phyloP scores from a whole-genome alignment of 2,113 vertebrate genomes.

The Chionis minor region DNA sequence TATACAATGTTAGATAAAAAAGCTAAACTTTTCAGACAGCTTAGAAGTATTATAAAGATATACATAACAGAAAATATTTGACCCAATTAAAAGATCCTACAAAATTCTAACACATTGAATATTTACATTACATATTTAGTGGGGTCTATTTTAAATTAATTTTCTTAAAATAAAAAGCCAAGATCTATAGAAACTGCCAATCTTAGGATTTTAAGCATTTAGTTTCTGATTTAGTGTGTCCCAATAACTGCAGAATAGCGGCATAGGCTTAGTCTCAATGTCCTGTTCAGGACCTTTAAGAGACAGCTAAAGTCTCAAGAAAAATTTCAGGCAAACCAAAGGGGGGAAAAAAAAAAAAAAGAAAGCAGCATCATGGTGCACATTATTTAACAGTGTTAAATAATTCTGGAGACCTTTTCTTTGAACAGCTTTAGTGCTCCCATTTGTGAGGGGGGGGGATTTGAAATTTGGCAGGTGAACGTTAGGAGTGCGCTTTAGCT shows the following conservation, averaged over 20 bases:
- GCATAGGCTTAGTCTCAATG: neutral
- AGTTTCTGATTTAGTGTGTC: neutral
- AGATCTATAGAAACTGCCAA: neutral
- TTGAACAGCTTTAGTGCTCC: conserved; percentile 10
- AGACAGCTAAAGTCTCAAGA: neutral
- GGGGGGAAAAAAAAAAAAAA: accelerated
- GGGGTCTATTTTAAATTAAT: neutral
- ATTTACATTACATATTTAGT: neutral
- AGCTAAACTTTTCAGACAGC: neutral
- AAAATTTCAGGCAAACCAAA: neutral
- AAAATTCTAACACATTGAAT: neutral
- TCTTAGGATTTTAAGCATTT: neutral
- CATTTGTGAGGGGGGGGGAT: neutral
- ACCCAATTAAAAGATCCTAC: neutral
- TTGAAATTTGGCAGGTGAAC: conserved; percentile 16
- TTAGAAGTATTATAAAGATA: neutral
- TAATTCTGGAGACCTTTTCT: conserved; percentile 24
- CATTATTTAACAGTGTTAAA: neutral
- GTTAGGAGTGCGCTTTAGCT: neutral
- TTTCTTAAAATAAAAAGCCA: neutral
- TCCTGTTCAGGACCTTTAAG: neutral
- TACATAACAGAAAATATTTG: neutral
- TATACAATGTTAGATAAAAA: neutral
- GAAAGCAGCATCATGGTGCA: neutral
- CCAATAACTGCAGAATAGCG: neutral